These are phyloP conservation scores for Dasypogon diadema DNA, from an alignment of 2,888 invertebrate species.

Conservation along the genomic window DNA sequence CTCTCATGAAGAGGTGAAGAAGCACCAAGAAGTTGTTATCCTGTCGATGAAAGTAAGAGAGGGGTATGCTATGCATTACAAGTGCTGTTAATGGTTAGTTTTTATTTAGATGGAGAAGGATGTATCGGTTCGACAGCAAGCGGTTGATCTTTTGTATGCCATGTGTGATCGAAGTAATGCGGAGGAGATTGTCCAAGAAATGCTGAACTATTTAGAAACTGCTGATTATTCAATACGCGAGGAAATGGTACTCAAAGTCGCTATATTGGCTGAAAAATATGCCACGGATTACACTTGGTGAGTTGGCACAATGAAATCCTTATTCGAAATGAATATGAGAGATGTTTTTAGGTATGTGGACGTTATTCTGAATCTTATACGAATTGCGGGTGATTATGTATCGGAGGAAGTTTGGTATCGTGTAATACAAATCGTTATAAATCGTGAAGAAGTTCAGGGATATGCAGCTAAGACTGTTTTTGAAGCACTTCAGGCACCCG, in stretches of 20 bases:
- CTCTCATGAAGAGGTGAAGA: constrained; percentile 99
- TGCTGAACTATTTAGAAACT: constrained; percentile 98
- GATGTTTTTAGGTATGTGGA: constrained; percentile 78
- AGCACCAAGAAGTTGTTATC: constrained; percentile 99
- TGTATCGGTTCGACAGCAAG: constrained; percentile 97
- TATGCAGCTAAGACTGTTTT: constrained; percentile 99
- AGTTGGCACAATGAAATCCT: constrained; percentile 61
- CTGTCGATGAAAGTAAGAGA: constrained; percentile 89
- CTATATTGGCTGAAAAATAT: constrained; percentile 98
- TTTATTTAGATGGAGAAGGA: constrained; percentile 91
- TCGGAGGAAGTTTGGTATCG: constrained; percentile 99
- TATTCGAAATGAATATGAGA: no score
- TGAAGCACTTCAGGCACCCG: constrained; percentile 98
- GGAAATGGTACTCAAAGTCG: constrained; percentile 99
- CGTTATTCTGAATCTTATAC: constrained; percentile 97
- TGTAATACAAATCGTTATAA: constrained; percentile 99
- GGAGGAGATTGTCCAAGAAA: constrained; percentile 99
- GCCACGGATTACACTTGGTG: constrained; percentile 99
- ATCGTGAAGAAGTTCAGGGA: constrained; percentile 99
- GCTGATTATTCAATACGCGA: constrained; percentile 99
- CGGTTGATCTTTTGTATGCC: constrained; percentile 97
- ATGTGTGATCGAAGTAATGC: constrained; percentile 99
- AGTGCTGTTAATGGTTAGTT: constrained; percentile 4
- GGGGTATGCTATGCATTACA: background rate
- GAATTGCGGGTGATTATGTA: constrained; percentile 99